Evolutionary conservation across 53 echinoderm and acorn worm genomes (phyloP), one percentile per base, ranked within the genome.

Genomic region (Stichopus horrens): DNA sequence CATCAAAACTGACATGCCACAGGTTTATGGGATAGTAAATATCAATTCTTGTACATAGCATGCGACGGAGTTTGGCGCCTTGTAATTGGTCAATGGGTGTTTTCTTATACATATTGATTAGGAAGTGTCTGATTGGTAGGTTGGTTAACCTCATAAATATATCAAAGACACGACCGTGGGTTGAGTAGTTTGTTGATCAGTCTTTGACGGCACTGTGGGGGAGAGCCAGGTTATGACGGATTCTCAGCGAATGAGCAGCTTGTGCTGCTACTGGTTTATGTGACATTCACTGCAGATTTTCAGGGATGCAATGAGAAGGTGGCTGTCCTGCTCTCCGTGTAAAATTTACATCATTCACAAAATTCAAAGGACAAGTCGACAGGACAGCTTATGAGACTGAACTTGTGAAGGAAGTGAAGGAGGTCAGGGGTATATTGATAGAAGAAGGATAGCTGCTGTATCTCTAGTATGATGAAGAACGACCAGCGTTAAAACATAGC

Each of bases 71-170:
- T 71, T 71, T 20, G 16, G n/a, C 71, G 19, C 71, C 71, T 13
- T 71, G 71, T 71, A 71, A 71, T 71, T 71, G 71, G 71, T 71
- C 71, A 71, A 18, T 18, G 0, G 71, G 71, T 37, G 37, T 16
- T 71, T 71, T 18, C 71, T 71, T 71, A 71, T 71, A 18, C 71
- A 71, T 71, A 71, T 71, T 71, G 71, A 71, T 71, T 71, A 71
- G 71, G 19, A 71, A 71, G 71, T 71, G 19, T 71, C 71, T 71
- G 71, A 71, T 21, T 71, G 71, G 71, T 71, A 18, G 71, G 71
- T 71, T 71, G n/a, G 18, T 18, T 4, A 71, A 71, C 71, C 71
- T 71, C 71, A 18, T 71, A 71, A 71, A 71, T 71, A 71, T 20
- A 71, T 71, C 71, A 21, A 71, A 71, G 63, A 63, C 16, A 7